Conservation (phyloP, 2,113 vertebrate species). For the Trematocara macrostoma region DNA sequence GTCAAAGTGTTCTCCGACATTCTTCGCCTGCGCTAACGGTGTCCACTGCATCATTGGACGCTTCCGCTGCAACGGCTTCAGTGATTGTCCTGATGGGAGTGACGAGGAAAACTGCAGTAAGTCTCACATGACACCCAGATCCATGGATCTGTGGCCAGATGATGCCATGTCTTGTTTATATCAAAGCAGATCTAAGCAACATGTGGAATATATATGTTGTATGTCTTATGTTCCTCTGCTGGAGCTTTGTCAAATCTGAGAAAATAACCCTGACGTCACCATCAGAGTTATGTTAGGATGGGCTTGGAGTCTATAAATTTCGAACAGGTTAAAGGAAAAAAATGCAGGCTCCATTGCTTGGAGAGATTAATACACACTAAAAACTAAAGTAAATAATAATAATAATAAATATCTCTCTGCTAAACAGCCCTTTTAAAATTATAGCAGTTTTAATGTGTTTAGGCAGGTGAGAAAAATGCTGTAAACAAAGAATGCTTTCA, state of each 20-base stretch:
- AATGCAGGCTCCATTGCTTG: neutral
- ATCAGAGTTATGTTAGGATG: neutral
- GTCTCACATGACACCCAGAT: slow-evolving; percentile 45
- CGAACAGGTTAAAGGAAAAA: neutral
- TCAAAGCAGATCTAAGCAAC: neutral
- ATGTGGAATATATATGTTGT: neutral
- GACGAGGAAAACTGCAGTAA: slow-evolving; percentile 98
- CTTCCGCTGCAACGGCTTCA: slow-evolving; percentile 93
- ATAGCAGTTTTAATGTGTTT: neutral
- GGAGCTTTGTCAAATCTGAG: neutral
- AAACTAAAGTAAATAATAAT: neutral
- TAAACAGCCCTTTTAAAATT: neutral
- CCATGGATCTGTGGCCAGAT: neutral
- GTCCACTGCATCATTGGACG: slow-evolving; percentile 97
- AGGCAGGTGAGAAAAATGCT: neutral
- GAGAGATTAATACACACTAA: neutral
- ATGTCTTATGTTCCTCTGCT: neutral
- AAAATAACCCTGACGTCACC: neutral
- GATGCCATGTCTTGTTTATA: neutral
- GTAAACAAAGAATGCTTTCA: neutral
- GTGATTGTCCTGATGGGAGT: slow-evolving; percentile 92
- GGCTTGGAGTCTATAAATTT: neutral
- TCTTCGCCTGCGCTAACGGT: slow-evolving; percentile 91
- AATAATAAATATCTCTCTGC: neutral
- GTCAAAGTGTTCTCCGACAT: slow-evolving; percentile 87